A percentile compares a stretch with the other conserved stretches of the same genome.
Evolutionary conservation across 2,888 invertebrate species (phyloP).

Genomic region (Amiota minor): DNA sequence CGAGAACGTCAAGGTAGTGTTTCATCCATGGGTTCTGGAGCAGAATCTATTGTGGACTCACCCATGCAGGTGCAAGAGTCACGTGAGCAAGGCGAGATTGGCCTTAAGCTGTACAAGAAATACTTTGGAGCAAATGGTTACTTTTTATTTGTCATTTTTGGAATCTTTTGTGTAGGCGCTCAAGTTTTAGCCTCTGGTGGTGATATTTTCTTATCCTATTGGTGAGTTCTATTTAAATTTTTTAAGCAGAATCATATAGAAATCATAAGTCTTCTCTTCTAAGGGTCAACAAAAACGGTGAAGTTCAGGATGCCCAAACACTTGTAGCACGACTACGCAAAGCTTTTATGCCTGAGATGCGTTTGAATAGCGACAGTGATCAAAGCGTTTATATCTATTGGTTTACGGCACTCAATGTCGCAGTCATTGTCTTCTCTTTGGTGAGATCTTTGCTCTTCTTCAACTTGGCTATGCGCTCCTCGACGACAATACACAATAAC

Average conservation of each 20-base stretch:
- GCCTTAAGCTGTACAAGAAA: slow-evolving; percentile 77
- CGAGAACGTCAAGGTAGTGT: slow-evolving; percentile 71
- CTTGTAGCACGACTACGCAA: slow-evolving; percentile 57
- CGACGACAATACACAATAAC: slow-evolving; percentile 83
- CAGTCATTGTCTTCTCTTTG: slow-evolving; percentile 72
- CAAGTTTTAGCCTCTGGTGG: slow-evolving; percentile 83
- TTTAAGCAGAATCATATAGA: background rate
- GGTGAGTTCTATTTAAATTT: slow-evolving; percentile 72
- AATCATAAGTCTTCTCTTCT: background rate
- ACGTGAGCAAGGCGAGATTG: slow-evolving; percentile 78
- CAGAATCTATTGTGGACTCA: slow-evolving; percentile 71
- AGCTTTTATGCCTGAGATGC: slow-evolving; percentile 49
- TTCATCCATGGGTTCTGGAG: slow-evolving; percentile 75
- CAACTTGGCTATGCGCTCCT: slow-evolving; percentile 80
- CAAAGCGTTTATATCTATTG: slow-evolving; percentile 72
- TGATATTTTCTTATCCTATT: slow-evolving; percentile 87
- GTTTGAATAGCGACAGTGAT: slow-evolving; percentile 57
- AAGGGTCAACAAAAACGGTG: slow-evolving; percentile 67
- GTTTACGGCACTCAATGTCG: slow-evolving; percentile 74
- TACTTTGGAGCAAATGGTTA: slow-evolving; percentile 83
- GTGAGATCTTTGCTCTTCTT: slow-evolving; percentile 75
- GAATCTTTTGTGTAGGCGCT: slow-evolving; percentile 79
- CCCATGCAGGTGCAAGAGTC: slow-evolving; percentile 76
- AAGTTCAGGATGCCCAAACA: slow-evolving; percentile 42
- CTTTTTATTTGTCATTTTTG: slow-evolving; percentile 77